Percentiles rank a stretch among this genome's conserved stretches.
Conservation (phyloP, 2,797 vertebrate genomes). For the Epinephelus malabaricus region DNA sequence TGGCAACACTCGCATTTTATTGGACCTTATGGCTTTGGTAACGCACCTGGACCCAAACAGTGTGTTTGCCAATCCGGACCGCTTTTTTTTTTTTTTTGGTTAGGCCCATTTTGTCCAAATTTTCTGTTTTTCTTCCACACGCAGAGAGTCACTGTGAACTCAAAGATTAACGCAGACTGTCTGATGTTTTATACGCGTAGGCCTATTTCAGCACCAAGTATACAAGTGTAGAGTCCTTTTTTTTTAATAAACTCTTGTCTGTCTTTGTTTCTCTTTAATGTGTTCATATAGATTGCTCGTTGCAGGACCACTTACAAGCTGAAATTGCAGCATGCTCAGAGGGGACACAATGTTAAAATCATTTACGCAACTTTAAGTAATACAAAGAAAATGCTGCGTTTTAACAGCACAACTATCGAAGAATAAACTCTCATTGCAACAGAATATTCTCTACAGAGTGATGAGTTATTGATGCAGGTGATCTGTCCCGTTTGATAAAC, state of each 20-base stretch:
- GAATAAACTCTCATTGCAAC: too few relatives aligned
- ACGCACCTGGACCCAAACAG: background rate
- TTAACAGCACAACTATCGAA: background rate
- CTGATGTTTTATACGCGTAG: background rate
- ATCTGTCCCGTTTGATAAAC: background rate
- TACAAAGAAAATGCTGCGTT: background rate
- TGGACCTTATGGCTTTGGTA: background rate
- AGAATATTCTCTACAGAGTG: background rate
- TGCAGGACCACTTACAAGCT: background rate
- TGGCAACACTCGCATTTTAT: background rate
- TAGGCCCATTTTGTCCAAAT: background rate
- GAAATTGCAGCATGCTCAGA: background rate
- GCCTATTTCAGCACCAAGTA: background rate
- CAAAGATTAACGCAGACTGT: background rate
- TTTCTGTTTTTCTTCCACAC: background rate
- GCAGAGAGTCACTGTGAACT: background rate
- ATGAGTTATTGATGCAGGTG: background rate
- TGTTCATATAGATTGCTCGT: background rate
- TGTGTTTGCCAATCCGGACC: background rate
- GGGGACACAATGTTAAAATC: background rate
- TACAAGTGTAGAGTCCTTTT: background rate
- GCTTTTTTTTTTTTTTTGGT: background rate
- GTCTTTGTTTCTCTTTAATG: background rate
- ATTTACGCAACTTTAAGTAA: background rate
- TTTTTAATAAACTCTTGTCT: background rate